These are phyloP conservation scores for Colinus virginianus DNA, from an alignment of 2,113 vertebrate species.

Conservation along the genomic window DNA sequence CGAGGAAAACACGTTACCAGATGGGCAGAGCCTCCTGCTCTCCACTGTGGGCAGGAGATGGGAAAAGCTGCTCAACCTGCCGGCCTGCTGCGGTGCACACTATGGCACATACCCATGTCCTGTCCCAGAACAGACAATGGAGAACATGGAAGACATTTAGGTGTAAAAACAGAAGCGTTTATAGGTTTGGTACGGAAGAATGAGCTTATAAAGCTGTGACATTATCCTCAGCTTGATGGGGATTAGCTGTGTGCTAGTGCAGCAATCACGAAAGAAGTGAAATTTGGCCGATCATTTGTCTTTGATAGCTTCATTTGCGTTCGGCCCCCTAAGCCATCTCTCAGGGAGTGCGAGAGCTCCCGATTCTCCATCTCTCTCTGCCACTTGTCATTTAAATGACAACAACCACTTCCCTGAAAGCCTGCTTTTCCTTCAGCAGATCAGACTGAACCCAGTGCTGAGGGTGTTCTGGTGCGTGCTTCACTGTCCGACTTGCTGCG, in stretches of 20 bases:
- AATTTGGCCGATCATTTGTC: conserved; percentile 48
- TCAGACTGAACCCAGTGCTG: conserved; percentile 14
- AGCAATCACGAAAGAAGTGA: background rate
- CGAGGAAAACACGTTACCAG: background rate
- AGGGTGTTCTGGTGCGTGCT: conserved; percentile 38
- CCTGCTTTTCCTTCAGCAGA: conserved; percentile 52
- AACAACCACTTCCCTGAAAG: conserved; percentile 52
- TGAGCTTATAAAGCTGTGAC: background rate
- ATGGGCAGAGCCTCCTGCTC: background rate
- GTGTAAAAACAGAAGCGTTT: background rate
- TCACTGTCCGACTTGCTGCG: conserved; percentile 24
- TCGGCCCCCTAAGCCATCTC: conserved; percentile 48
- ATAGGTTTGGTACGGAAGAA: background rate
- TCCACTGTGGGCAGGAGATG: background rate
- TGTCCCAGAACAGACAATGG: background rate
- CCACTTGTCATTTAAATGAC: conserved; percentile 62
- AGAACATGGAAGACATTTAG: background rate
- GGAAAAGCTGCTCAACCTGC: conserved; percentile 11
- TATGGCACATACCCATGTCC: background rate
- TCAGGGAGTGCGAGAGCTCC: conserved; percentile 33
- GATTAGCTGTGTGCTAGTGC: conserved; percentile 25
- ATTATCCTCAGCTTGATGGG: background rate
- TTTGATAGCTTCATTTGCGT: conserved; percentile 54
- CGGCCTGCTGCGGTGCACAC: background rate
- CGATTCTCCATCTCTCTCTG: background rate